Conservation (phyloP, 2,888 invertebrate genomes). For the Hofmannophila pseudospretella region DNA sequence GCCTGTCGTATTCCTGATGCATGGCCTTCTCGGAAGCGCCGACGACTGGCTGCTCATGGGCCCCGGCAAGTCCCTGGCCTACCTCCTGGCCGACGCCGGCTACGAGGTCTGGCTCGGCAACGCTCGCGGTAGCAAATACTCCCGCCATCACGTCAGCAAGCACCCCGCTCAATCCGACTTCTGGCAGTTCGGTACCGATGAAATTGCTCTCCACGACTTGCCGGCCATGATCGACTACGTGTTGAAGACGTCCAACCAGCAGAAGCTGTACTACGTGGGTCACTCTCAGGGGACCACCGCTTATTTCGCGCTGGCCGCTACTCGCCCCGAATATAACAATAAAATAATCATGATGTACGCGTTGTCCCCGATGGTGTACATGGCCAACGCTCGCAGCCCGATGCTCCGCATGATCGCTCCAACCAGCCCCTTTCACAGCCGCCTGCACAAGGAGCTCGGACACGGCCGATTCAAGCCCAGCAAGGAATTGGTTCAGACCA, state of each 20-base stretch:
- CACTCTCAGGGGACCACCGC: slow-evolving; percentile 53
- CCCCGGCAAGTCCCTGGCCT: slow-evolving; percentile 69
- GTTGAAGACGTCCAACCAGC: slow-evolving; percentile 41
- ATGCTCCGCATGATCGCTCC: slow-evolving; percentile 59
- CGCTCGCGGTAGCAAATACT: slow-evolving; percentile 61
- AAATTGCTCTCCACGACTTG: slow-evolving; percentile 60
- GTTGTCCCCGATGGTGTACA: slow-evolving; percentile 64
- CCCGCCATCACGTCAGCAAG: slow-evolving; percentile 52
- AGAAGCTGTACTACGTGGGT: slow-evolving; percentile 59
- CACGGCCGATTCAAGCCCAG: slow-evolving; percentile 48
- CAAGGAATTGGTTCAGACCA: slow-evolving; percentile 37
- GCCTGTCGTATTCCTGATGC: slow-evolving; percentile 76
- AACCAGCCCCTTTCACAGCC: slow-evolving; percentile 39
- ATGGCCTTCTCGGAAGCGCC: slow-evolving; percentile 82
- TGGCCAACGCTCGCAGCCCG: slow-evolving; percentile 59
- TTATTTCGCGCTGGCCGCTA: slow-evolving; percentile 52
- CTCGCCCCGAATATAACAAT: slow-evolving; percentile 53
- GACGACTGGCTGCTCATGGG: slow-evolving; percentile 83
- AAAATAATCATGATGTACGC: slow-evolving; percentile 62
- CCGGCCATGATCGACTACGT: slow-evolving; percentile 65
- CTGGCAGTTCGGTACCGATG: slow-evolving; percentile 67
- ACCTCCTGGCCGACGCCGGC: slow-evolving; percentile 54
- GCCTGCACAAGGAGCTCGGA: slow-evolving; percentile 38
- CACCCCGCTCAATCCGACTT: slow-evolving; percentile 51
- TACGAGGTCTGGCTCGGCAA: slow-evolving; percentile 71